These are phyloP conservation scores for Galerucella nymphaeae DNA, from an alignment of 2,888 invertebrate species.

Conservation along the genomic window DNA sequence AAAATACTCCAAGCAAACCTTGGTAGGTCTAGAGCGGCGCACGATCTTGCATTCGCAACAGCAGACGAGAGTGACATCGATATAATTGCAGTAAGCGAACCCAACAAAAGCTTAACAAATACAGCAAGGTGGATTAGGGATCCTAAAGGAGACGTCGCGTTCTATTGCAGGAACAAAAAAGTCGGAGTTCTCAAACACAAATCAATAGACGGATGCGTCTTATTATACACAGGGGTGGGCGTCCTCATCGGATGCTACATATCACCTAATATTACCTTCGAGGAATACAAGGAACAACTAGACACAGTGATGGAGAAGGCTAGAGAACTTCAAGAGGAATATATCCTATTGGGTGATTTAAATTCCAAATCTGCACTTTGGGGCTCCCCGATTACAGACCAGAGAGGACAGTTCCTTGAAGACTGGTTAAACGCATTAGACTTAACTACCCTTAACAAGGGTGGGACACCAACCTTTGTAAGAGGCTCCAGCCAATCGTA, in stretches of 20 bases:
- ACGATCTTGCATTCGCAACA: conserved; percentile 29
- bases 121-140: conserved; percentile 22
- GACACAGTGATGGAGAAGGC: conserved; percentile 11
- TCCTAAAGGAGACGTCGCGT: conserved; percentile 18
- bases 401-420: conserved; percentile 10
- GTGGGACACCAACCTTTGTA: conserved; percentile 13
- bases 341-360: conserved; percentile 24
- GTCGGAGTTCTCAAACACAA: neutral
- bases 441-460: conserved; percentile 1
- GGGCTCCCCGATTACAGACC: conserved; percentile 21
- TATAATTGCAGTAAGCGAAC: conserved; percentile 34
- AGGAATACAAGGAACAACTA: conserved; percentile 7
- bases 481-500: neutral
- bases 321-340: neutral
- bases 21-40: conserved; percentile 21
- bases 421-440: conserved; percentile 20
- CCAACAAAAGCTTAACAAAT: conserved; percentile 18
- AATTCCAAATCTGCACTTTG: conserved; percentile 32
- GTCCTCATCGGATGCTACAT: conserved; percentile 17
- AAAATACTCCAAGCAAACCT: conserved; percentile 21
- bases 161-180: conserved; percentile 27
- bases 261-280: conserved; percentile 19
- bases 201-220: conserved; percentile 2
- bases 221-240: neutral
- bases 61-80: conserved; percentile 24